These are phyloP conservation scores for Heterotis niloticus DNA, from an alignment of 2,113 vertebrate genomes.

Conservation along the genomic window DNA sequence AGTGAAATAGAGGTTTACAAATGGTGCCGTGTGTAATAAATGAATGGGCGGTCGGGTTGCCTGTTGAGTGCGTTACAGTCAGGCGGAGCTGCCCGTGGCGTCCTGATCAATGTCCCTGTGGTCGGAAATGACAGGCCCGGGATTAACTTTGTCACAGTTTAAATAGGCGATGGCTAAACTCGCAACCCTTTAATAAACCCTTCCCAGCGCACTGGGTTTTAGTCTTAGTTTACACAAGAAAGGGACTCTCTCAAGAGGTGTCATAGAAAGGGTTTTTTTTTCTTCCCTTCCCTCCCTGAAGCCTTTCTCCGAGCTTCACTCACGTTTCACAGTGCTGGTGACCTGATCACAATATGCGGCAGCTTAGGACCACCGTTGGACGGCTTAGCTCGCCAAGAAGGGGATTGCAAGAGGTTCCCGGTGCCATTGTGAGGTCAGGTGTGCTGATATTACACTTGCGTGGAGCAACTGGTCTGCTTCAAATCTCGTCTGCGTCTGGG, in stretches of 20 bases:
- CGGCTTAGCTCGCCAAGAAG: conserved; percentile 25
- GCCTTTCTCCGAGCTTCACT: conserved; percentile 20
- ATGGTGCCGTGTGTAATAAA: neutral
- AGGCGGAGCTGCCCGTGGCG: conserved; percentile 13
- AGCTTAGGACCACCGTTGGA: conserved; percentile 18
- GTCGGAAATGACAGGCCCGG: conserved; percentile 44
- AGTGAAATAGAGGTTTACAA: neutral
- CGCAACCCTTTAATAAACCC: conserved; percentile 31
- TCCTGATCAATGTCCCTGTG: conserved; percentile 44
- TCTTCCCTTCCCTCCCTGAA: neutral
- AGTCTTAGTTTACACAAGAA: conserved; percentile 31
- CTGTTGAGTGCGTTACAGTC: conserved; percentile 17
- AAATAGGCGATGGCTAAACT: conserved; percentile 38
- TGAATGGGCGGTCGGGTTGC: neutral
- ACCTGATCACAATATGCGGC: conserved; percentile 19
- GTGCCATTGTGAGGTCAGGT: conserved; percentile 20
- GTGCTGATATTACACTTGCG: conserved; percentile 20
- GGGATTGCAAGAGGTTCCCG: conserved; percentile 7
- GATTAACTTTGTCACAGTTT: conserved; percentile 52
- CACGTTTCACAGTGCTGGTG: conserved; percentile 29
- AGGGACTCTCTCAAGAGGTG: conserved; percentile 27
- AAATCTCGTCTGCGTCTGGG: neutral
- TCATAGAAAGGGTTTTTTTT: conserved; percentile 5
- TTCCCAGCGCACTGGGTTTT: conserved; percentile 9
- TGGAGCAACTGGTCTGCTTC: conserved; percentile 23